Evolutionary conservation across 1,140 invertebrate genomes (phyloP).

Genomic region (Musca vetustissima): DNA sequence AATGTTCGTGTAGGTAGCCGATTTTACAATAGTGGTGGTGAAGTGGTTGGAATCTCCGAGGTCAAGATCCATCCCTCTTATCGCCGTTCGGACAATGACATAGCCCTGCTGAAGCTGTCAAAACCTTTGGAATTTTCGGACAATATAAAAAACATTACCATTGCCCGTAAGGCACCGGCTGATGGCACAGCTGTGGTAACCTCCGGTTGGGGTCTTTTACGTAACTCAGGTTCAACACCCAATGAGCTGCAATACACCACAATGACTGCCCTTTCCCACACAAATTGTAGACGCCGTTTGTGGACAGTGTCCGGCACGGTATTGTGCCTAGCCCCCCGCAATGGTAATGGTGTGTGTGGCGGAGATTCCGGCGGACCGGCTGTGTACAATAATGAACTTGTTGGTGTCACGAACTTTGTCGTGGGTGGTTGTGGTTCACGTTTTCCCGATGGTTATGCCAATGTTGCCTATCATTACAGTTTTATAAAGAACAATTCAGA

Average conservation of each 20-base stretch:
- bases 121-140: constrained; percentile 28
- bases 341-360: constrained; percentile 44
- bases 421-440: constrained; percentile 48
- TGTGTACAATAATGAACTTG: constrained; percentile 35
- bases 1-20: constrained; percentile 36
- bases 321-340: constrained; percentile 42
- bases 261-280: constrained; percentile 31
- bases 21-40: constrained; percentile 29
- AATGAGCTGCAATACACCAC: constrained; percentile 37
- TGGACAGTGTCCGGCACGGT: constrained; percentile 27
- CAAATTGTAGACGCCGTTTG: constrained; percentile 39
- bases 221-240: constrained; percentile 33
- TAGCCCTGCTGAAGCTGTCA: constrained; percentile 55
- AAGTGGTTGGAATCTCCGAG: constrained; percentile 28
- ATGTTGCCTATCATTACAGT: constrained; percentile 33
- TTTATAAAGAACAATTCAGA: constrained; percentile 14
- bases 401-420: constrained; percentile 44
- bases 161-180: constrained; percentile 28
- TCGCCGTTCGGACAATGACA: constrained; percentile 52
- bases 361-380: constrained; percentile 47
- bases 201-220: constrained; percentile 41
- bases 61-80: constrained; percentile 51
- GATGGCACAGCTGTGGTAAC: constrained; percentile 31
- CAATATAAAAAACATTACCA: constrained; percentile 2
- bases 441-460: constrained; percentile 47